These are phyloP conservation scores for Lethenteron reissneri DNA, from an alignment of 2,113 vertebrate species.

Conservation along the genomic window DNA sequence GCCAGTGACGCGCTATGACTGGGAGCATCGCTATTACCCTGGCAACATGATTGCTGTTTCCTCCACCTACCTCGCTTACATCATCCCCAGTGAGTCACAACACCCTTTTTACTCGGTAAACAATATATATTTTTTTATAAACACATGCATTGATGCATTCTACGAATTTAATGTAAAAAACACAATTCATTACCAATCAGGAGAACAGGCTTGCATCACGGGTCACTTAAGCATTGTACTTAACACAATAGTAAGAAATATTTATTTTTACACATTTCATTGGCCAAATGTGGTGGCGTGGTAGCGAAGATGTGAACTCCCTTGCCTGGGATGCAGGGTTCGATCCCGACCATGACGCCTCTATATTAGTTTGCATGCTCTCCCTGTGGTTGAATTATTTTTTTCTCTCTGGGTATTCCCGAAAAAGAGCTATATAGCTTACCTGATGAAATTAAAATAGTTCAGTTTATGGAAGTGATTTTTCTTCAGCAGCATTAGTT, in stretches of 20 bases:
- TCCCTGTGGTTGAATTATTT: too few species aligned
- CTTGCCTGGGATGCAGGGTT: too few species aligned
- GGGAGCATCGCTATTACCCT: conserved; percentile 96
- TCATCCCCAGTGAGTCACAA: conserved; percentile 54
- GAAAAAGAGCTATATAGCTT: too few species aligned
- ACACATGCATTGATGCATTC: neutral
- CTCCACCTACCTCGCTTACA: conserved; percentile 77
- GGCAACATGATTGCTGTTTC: conserved; percentile 90
- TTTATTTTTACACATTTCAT: neutral
- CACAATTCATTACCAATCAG: neutral
- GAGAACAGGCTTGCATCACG: neutral
- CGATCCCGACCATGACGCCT: too few species aligned
- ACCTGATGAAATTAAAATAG: too few species aligned
- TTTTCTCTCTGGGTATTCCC: too few species aligned
- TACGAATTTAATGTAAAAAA: neutral
- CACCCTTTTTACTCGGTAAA: neutral
- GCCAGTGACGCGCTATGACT: conserved; percentile 86
- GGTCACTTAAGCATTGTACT: neutral
- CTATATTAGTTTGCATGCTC: too few species aligned
- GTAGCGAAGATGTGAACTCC: too few species aligned
- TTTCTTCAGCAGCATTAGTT: too few species aligned
- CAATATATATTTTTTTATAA: neutral
- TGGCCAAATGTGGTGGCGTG: too few species aligned
- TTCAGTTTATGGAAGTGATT: too few species aligned
- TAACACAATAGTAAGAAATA: neutral